Percentiles rank a stretch among this genome's conserved stretches.
These are phyloP conservation scores for Diachrysia chrysitis DNA, from an alignment of 2,888 invertebrate species.

Conservation along the genomic window DNA sequence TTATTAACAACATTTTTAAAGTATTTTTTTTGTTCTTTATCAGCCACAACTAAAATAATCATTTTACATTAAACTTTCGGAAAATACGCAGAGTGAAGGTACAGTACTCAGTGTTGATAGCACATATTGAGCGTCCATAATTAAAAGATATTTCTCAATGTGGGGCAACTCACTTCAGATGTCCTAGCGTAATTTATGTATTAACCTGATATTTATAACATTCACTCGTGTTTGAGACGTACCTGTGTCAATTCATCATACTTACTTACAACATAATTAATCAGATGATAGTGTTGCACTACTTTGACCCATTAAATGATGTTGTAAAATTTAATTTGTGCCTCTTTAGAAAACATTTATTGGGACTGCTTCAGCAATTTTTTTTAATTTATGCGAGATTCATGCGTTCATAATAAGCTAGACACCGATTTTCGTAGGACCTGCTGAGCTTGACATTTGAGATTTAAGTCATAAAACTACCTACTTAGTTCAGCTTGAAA, in stretches of 20 bases:
- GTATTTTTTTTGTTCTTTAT: too few species aligned
- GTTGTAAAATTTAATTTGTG: slow-evolving; percentile 19
- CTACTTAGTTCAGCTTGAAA: too few species aligned
- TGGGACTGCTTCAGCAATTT: slow-evolving; percentile 2
- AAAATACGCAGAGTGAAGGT: neutral
- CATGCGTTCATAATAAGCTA: neutral
- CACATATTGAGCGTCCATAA: slow-evolving; percentile 10
- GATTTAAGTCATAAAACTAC: too few species aligned
- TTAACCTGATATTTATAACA: slow-evolving; percentile 39
- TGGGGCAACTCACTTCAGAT: slow-evolving; percentile 47
- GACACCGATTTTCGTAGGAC: too few species aligned
- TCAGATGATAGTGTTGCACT: slow-evolving; percentile 41
- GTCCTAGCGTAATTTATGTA: slow-evolving; percentile 47
- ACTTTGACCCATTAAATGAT: slow-evolving; percentile 25
- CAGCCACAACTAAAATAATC: too few species aligned
- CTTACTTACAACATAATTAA: slow-evolving; percentile 58
- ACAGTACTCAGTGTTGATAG: neutral
- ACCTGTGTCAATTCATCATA: slow-evolving; percentile 54
- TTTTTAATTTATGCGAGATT: neutral
- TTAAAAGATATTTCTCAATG: slow-evolving; percentile 39
- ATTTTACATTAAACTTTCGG: too few species aligned
- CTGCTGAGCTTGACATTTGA: too few species aligned
- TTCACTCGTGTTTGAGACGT: slow-evolving; percentile 42
- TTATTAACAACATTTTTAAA: too few species aligned
- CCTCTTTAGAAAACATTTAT: slow-evolving; percentile 23